phyloP scores from a whole-genome alignment of 2,888 invertebrate species.

The Thera obeliscata region DNA sequence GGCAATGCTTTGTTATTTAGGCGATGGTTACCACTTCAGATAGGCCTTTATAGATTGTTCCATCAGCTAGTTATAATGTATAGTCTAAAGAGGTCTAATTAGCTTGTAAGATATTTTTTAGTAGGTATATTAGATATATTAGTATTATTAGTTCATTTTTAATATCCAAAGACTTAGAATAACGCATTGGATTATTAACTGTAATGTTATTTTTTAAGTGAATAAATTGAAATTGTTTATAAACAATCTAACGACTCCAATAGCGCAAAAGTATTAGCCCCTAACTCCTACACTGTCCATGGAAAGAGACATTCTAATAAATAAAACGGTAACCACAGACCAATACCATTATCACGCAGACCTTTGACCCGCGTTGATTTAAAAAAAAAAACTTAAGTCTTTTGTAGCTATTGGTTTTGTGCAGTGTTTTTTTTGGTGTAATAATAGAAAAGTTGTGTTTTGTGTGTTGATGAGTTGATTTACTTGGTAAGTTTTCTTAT shows the following conservation, averaged over 20 bases:
- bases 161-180: too few species aligned
- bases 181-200: too few species aligned
- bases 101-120: too few species aligned
- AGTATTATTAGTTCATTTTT: too few species aligned
- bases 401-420: conserved; percentile 5
- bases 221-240: too few species aligned
- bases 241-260: background rate
- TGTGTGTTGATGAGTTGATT: conserved; percentile 24
- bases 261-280: background rate
- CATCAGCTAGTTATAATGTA: too few species aligned
- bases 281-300: conserved; percentile 41
- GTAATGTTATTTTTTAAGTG: too few species aligned
- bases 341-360: conserved; percentile 47
- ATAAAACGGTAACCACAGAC: conserved; percentile 43
- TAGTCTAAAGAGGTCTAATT: too few species aligned
- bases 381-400: conserved; percentile 20
- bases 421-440: conserved; percentile 6
- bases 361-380: conserved; percentile 35
- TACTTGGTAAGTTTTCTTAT: conserved; percentile 10
- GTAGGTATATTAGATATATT: too few species aligned
- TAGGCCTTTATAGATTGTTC: too few species aligned
- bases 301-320: conserved; percentile 51
- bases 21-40: too few species aligned
- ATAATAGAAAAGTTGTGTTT: conserved; percentile 3
- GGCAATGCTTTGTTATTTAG: too few species aligned